Base-by-base conservation (phyloP, 2,113 vertebrate genomes). In the Callaeas wilsoni region DNA sequence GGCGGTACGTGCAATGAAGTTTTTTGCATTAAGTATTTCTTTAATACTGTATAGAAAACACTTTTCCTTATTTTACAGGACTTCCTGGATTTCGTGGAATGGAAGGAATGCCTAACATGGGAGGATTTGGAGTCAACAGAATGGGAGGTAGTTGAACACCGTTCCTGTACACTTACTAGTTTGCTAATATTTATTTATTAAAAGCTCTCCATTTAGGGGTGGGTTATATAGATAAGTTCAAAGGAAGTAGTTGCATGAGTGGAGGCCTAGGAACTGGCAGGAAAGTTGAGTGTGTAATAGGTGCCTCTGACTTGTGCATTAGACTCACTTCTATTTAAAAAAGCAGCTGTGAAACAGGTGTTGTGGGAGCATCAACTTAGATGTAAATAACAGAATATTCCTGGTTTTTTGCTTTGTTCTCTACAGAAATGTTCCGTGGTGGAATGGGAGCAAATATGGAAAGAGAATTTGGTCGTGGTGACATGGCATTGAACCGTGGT, bases 381-480 rank as follows among this genome's bases (percentile, higher is more conserved):
- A 52, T 53, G 23, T 67, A 56, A 67, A 11, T 77, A 56, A 57
- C 33, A 57, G 49, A 91, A 27, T 62, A 53, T 62, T 57, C 46
- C 23, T 47, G 7, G 0, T 74, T 70, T 83, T 90, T 50, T 75
- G 4, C 53, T 84, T 96, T 92, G 21, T 92, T 95, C 59, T 96
- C 79, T 96, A 60, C 95, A 99, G 98, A 99, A 92, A 96, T 98
- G 91, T 99, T 99, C 94, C 98, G 99, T 69, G 98, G 99, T 65
- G 99, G 99, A 82, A 99, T 99, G 98, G 98, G 98, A 78, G 98
- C 97, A 95, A 98, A 98, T 89, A 98, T 99, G 98, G 99, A 99
- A 69, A 98, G 99, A 77, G 99, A 99, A 69, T 99, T 99, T 96
- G 98, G 98, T 88, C 98, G 99, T 92, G 97, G 97, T 96, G 99